Percentiles rank a stretch among this genome's conserved stretches.
phyloP scores from a whole-genome alignment of 2,797 vertebrate genomes.

The Phrynocephalus forsythii region DNA sequence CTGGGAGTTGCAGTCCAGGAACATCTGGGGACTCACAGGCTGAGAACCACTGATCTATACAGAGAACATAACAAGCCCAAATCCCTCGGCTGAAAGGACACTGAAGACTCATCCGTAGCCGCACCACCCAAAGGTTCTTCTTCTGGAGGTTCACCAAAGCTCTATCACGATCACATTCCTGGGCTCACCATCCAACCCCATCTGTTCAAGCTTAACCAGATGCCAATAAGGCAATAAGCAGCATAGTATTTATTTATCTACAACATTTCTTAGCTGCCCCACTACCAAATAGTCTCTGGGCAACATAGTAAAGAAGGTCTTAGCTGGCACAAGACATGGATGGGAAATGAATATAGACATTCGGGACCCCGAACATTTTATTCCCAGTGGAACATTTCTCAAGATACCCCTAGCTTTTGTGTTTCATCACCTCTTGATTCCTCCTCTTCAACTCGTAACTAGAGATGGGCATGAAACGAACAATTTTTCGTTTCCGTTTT shows the following conservation, averaged over 20 bases:
- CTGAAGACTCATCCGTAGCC: too few species aligned
- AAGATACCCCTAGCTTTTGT: not conserved
- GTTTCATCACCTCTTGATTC: too few species aligned
- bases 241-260: too few species aligned
- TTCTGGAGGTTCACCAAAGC: not conserved
- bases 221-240: too few species aligned
- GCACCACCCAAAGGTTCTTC: not conserved
- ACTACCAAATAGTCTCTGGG: too few species aligned
- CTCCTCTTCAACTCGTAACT: not conserved
- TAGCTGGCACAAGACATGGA: not conserved
- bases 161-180: not conserved
- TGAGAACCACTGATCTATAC: too few species aligned
- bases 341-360: not conserved
- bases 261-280: too few species aligned
- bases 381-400: not conserved
- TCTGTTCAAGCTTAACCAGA: not conserved
- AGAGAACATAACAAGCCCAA: not conserved
- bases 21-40: too few species aligned
- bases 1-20: too few species aligned
- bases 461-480: too few species aligned
- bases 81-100: not conserved
- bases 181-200: not conserved
- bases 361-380: not conserved
- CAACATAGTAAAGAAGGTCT: not conserved
- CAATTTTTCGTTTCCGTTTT: too few species aligned